Conservation (phyloP, 2,888 invertebrate genomes). For the Phorcus lineatus region DNA sequence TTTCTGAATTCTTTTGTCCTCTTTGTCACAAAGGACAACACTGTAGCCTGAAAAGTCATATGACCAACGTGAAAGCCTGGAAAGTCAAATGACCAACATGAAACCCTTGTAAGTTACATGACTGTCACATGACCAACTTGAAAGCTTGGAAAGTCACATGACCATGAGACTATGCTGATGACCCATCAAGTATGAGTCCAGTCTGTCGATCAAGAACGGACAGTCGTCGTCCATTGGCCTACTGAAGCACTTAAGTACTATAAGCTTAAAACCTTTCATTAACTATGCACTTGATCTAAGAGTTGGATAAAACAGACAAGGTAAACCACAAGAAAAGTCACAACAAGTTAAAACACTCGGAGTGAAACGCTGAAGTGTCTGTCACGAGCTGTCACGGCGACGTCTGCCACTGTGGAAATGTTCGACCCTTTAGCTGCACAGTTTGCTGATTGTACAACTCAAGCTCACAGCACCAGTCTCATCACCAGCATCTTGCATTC, state of each 20-base stretch:
- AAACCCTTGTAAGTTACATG: no score
- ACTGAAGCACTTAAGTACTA: slow-evolving; percentile 16
- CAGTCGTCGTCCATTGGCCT: no score
- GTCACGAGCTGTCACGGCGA: neutral
- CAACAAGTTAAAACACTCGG: slow-evolving; percentile 15
- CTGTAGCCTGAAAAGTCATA: neutral
- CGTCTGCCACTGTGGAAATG: neutral
- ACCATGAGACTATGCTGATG: no score
- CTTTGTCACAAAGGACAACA: neutral
- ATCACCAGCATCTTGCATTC: neutral
- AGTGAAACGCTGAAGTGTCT: neutral
- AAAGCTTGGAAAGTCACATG: no score
- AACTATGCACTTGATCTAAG: neutral
- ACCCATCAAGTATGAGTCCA: no score
- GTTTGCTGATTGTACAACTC: neutral
- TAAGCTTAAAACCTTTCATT: neutral
- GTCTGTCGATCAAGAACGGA: no score
- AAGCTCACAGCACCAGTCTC: neutral
- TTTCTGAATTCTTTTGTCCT: neutral
- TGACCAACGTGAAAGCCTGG: no score
- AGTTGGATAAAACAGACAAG: slow-evolving; percentile 5
- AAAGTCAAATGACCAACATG: no score
- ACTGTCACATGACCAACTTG: no score
- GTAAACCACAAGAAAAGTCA: neutral
- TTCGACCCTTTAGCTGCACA: neutral